Evolutionary conservation across 1,140 invertebrate genomes (phyloP).

Genomic region (Hirudo medicinalis): DNA sequence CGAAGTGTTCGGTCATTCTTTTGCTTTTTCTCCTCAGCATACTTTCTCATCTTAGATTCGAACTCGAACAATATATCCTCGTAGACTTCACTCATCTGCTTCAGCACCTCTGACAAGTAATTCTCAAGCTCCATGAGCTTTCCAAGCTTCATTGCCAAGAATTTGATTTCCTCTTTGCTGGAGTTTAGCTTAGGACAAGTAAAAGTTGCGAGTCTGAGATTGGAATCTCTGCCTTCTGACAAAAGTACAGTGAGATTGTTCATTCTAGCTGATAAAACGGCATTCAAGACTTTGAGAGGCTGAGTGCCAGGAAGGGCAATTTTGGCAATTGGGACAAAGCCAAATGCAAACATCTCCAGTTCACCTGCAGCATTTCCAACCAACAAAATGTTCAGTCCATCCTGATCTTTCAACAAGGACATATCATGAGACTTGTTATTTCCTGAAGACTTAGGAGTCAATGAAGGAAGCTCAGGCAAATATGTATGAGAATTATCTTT

Average conservation of each 20-base stretch:
- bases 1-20: neutral
- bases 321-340: conserved; percentile 60
- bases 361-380: conserved; percentile 59
- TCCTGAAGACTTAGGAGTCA: neutral
- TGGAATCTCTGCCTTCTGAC: neutral
- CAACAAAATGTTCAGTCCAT: conserved; percentile 58
- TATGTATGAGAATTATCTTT: neutral
- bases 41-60: conserved; percentile 77
- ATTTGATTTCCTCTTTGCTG: conserved; percentile 3
- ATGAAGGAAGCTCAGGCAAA: conserved; percentile 8
- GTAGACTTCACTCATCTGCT: conserved; percentile 78
- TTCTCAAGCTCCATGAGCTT: conserved; percentile 19
- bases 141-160: neutral
- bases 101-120: conserved; percentile 42
- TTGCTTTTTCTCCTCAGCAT: conserved; percentile 54
- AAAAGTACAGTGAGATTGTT: neutral
- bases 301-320: too few species aligned
- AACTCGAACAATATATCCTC: conserved; percentile 85
- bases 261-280: neutral
- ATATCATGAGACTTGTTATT: neutral
- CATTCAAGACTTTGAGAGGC: neutral
- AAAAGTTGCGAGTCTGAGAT: neutral
- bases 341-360: conserved; percentile 65
- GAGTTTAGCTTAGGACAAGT: conserved; percentile 7
- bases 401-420: neutral